These are phyloP conservation scores for Pocillopora damicornis DNA, from an alignment of 64 coral and sea anemone genomes.

Conservation along the genomic window DNA sequence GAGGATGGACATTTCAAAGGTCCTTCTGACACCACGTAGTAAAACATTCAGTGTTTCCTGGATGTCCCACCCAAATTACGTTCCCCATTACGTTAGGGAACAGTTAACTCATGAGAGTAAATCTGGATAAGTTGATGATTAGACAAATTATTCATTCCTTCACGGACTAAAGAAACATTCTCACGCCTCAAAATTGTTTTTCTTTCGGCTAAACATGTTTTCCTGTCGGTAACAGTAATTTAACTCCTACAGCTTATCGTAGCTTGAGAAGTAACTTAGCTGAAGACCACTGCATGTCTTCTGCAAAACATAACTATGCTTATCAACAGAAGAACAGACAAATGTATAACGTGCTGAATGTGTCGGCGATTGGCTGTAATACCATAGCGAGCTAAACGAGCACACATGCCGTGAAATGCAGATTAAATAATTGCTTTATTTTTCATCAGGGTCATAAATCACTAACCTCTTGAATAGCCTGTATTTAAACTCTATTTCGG, in stretches of 20 bases:
- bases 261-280: no score
- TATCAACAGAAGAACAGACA: no score
- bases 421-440: constrained; percentile 1
- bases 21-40: background rate
- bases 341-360: no score
- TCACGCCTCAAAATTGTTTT: constrained; percentile 22
- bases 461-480: constrained; percentile 27
- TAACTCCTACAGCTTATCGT: background rate
- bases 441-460: constrained; percentile 28
- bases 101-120: constrained; percentile 3
- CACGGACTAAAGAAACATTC: constrained; percentile 42
- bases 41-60: background rate
- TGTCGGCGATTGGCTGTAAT: background rate
- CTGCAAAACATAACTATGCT: no score
- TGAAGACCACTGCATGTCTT: no score
- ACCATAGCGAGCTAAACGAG: background rate
- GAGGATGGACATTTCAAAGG: background rate
- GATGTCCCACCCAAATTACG: background rate
- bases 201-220: constrained; percentile 17
- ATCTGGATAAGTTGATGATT: constrained; percentile 2
- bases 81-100: background rate
- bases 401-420: background rate
- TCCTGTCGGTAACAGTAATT: constrained; percentile 9
- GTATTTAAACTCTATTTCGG: constrained; percentile 3
- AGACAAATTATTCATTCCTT: background rate